Percentiles rank a stretch among this genome's conserved stretches.
Conservation (phyloP, 2,888 invertebrate genomes). For the Biston stratarius region DNA sequence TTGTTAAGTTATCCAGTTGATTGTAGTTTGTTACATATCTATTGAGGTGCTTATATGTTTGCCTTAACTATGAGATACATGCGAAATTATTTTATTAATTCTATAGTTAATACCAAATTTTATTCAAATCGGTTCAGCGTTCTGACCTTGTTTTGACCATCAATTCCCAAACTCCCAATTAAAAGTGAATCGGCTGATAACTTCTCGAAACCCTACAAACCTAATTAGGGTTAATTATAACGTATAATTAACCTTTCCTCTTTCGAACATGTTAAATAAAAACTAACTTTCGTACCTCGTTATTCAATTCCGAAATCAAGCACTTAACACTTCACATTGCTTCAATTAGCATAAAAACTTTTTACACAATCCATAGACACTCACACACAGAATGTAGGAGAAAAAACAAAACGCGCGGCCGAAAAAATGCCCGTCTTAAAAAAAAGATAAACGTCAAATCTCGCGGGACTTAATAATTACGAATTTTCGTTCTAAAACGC, state of each 20-base stretch:
- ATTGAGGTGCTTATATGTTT: no score
- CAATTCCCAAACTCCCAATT: not conserved
- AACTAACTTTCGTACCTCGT: constrained; percentile 30
- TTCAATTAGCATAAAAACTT: constrained; percentile 31
- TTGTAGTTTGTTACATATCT: no score
- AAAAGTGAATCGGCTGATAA: not conserved
- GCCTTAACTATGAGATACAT: no score
- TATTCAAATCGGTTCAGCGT: not conserved
- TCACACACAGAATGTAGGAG: constrained; percentile 20
- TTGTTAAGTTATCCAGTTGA: no score
- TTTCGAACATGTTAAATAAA: constrained; percentile 10
- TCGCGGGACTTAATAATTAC: constrained; percentile 22
- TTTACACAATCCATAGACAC: constrained; percentile 30
- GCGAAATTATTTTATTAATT: no score
- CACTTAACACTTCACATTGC: constrained; percentile 36
- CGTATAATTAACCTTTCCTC: constrained; percentile 14
- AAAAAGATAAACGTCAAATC: constrained; percentile 33
- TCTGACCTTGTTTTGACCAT: not conserved
- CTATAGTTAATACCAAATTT: not conserved
- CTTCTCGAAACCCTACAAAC: not conserved
- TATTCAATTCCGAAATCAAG: constrained; percentile 28
- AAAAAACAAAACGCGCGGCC: not conserved
- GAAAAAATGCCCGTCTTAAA: constrained; percentile 15
- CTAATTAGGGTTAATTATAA: constrained; percentile 3
- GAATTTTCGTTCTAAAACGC: constrained; percentile 9